Conservation (phyloP, 2,113 vertebrate species). For the Gobiocypris rarus region DNA sequence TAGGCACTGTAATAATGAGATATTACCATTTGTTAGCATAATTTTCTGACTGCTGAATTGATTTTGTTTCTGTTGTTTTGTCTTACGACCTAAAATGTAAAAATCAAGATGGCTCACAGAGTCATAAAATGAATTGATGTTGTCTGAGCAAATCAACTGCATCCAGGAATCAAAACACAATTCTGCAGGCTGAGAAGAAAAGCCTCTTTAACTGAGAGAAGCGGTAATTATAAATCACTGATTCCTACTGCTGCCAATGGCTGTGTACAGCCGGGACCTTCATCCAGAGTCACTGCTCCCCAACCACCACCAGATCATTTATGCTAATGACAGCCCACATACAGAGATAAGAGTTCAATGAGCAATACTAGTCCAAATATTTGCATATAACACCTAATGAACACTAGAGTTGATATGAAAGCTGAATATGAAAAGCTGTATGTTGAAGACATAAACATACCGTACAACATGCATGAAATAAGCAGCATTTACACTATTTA, state of each 20-base stretch:
- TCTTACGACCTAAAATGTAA: neutral
- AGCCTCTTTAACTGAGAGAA: neutral
- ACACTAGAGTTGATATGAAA: neutral
- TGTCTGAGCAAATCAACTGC: constrained; percentile 22
- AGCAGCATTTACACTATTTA: neutral
- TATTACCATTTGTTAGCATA: neutral
- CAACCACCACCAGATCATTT: neutral
- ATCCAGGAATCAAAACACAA: constrained; percentile 27
- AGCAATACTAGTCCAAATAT: neutral
- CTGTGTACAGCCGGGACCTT: neutral
- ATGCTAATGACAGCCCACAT: constrained; percentile 14
- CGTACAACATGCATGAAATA: neutral
- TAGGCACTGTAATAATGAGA: neutral
- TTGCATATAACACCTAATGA: constrained; percentile 6
- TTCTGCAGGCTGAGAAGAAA: neutral
- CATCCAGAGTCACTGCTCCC: constrained; percentile 9
- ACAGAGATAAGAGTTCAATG: neutral
- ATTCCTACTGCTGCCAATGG: neutral
- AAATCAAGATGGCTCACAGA: neutral
- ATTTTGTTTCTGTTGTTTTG: neutral
- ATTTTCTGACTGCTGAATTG: neutral
- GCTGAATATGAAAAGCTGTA: neutral
- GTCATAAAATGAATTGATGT: neutral
- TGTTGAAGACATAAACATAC: neutral
- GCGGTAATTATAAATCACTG: constrained; percentile 16